Base-by-base conservation (phyloP, 1,140 invertebrate species). In the Musca vetustissima region DNA sequence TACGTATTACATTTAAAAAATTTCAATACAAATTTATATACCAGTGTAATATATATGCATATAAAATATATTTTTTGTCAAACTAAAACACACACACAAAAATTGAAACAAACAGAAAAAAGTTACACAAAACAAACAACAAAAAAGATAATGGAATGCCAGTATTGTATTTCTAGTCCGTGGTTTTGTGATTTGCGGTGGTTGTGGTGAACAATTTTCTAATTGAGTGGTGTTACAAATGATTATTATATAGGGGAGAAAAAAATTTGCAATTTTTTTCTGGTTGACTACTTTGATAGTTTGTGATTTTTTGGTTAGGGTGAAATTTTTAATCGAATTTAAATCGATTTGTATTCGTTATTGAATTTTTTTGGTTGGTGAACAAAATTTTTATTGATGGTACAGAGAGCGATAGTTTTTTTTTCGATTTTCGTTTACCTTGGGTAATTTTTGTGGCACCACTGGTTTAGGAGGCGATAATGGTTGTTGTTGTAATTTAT, bases 401-500 rank as follows among this genome's bases (percentile, higher is more conserved):
- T 3, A 32, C 28, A 32, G 4, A 32, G 9, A 32, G n/a, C 50
- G 13, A 8, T 47, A 53, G 13, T 53, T 61, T 57, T 55, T 69
- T 66, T 67, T n/a, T n/a, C n/a, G n/a, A n/a, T n/a, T n/a, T n/a
- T n/a, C n/a, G 69, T 71, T 75, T 74, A 82, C 80, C 80, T 82
- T 82, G 72, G 78, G 74, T 64, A 80, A 76, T 75, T 78, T 80
- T 74, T 75, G 73, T 73, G 78, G 78, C 68, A 79, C 70, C 72
- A 81, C 73, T 73, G 80, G 80, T 77, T 80, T 82, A 64, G 80
- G 80, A 75, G 80, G 80, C 75, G 80, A 82, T 72, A 82, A 75
- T 80, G 80, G 80, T 76, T 81, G 79, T 75, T 76, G 74, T 74
- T 81, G 78, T 73, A 80, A 76, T 80, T 80, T 78, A 72, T 73